phyloP scores from a whole-genome alignment of 2,888 invertebrate genomes.

The Sminthurinus aureus region DNA sequence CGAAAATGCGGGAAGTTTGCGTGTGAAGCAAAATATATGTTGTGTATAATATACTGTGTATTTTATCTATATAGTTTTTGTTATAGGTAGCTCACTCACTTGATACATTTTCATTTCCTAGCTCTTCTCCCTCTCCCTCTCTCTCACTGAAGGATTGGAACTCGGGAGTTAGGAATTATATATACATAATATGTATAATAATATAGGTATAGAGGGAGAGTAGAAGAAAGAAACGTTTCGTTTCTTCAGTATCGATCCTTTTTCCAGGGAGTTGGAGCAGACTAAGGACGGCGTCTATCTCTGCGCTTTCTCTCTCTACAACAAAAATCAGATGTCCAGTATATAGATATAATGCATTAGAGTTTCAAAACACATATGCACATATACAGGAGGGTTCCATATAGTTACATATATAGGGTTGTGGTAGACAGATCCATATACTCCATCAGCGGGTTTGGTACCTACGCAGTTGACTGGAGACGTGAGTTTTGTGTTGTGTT shows the following conservation, averaged over 20 bases:
- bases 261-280: conserved; percentile 13
- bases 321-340: conserved; percentile 25
- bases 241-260: conserved; percentile 58
- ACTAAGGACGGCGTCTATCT: conserved; percentile 25
- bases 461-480: conserved; percentile 19
- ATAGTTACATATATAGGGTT: no score
- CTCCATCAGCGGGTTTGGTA: conserved; percentile 1
- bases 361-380: no score
- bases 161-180: no score
- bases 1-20: not conserved
- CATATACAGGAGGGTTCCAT: no score
- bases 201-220: not conserved
- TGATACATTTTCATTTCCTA: no score
- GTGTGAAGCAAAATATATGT: conserved; percentile 9
- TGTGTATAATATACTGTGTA: no score
- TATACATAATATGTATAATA: no score
- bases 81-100: no score
- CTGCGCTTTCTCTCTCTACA: conserved; percentile 29
- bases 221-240: conserved; percentile 6
- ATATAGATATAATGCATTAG: no score
- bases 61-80: no score
- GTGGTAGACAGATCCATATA: not conserved
- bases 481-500: not conserved
- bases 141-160: no score
- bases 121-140: no score